Evolutionary conservation across 2,888 invertebrate genomes (phyloP), one percentile per base, ranked within the genome.

Genomic region (Osmoderma eremita): DNA sequence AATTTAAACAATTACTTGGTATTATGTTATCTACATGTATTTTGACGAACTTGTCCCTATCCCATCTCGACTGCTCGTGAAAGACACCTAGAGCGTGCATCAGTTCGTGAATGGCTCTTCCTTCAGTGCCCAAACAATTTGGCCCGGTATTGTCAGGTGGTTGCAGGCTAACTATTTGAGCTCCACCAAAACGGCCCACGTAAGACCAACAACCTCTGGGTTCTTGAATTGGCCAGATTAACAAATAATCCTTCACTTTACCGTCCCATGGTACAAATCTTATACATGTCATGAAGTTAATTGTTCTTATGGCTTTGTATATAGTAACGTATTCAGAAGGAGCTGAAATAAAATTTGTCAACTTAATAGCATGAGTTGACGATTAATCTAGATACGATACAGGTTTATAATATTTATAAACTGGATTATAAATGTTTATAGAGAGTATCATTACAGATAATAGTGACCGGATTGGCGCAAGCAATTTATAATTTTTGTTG

Each of bases 31-130:
- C 88, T 74, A 85, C 84, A 72, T 89, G 87, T 45, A 93, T 87
- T 75, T 88, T 88, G 1, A 93, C 90, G 76, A 84, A 89, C 66
- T 85, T 83, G 75, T 91, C 91, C 65, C 93, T 83, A 80, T 93
- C 93, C 49, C 89, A 87, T 67, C 93, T 82, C 0, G 90, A 90
- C 74, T 93, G 93, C 76, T 93, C 93, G 77, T 93, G 93, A 80
- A 91, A 92, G 67, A 93, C 88, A 6, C 93, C 92, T n/a, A 92
- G 82, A 0, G 91, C 89, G 76, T 93, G 93, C 87, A 93, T 88
- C 38, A 93, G 80, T 79, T 93, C 93, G 79, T 93, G 93, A 72
- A 92, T 88, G n/a, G 92, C 88, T 69, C 90, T 86, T 0, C 92
- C 91, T 76, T 89, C 88, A 30, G 81, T 86, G 48, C 88, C 88